Evolutionary conservation across 2,888 invertebrate genomes (phyloP).

Genomic region (Phalangium opilio): DNA sequence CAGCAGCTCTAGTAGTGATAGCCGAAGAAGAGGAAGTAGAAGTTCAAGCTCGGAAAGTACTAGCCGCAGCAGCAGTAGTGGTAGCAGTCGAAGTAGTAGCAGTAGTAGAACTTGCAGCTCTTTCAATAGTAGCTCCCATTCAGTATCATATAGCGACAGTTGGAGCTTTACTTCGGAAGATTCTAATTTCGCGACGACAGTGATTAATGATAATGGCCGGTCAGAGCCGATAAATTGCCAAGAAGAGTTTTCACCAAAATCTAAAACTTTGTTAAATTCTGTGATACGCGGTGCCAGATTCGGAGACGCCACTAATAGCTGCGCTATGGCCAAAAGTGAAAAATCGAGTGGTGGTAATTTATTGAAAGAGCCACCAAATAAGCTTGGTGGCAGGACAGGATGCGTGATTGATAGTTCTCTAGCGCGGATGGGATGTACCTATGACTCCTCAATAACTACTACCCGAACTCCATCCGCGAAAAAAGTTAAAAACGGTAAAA

Average conservation of each 20-base stretch:
- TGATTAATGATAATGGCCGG: not conserved
- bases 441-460: too few relatives aligned
- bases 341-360: too few relatives aligned
- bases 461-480: too few relatives aligned
- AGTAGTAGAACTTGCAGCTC: constrained; percentile 10
- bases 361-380: too few relatives aligned
- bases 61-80: constrained; percentile 7
- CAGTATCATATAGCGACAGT: constrained; percentile 12
- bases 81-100: constrained; percentile 8
- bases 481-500: too few relatives aligned
- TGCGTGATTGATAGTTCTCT: too few relatives aligned
- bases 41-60: constrained; percentile 10
- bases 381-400: too few relatives aligned
- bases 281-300: not conserved
- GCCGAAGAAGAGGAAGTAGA: constrained; percentile 9
- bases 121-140: constrained; percentile 3
- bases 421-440: too few relatives aligned
- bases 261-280: constrained; percentile 1
- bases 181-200: constrained; percentile 3
- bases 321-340: too few relatives aligned
- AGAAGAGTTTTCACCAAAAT: constrained; percentile 4
- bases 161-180: constrained; percentile 12
- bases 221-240: constrained; percentile 9
- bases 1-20: constrained; percentile 9
- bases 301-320: too few relatives aligned